Evolutionary conservation across 2,888 invertebrate species (phyloP).

Genomic region (Ectemnius lituratus): DNA sequence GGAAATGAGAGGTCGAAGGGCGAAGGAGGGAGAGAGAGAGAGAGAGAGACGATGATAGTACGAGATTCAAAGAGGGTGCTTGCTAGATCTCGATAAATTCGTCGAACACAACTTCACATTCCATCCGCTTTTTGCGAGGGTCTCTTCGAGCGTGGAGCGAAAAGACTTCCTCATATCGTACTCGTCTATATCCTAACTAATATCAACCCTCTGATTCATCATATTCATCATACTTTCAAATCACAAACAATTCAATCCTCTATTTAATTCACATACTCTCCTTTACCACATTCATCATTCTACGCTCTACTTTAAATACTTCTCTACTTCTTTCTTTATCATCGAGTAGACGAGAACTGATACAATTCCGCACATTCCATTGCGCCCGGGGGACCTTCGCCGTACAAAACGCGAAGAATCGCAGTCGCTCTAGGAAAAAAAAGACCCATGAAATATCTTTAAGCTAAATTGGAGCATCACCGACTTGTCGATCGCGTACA

Average conservation of each 20-base stretch:
- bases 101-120: slow-evolving; percentile 48
- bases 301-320: too few species aligned
- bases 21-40: not conserved
- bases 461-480: too few species aligned
- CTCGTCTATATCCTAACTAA: slow-evolving; percentile 36
- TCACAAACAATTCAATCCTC: not conserved
- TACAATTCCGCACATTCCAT: slow-evolving; percentile 51
- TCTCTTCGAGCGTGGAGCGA: not conserved
- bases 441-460: too few species aligned
- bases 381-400: slow-evolving; percentile 36
- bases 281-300: too few species aligned
- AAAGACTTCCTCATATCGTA: slow-evolving; percentile 43
- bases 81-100: slow-evolving; percentile 47
- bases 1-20: not conserved
- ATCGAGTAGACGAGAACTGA: slow-evolving; percentile 37
- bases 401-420: slow-evolving; percentile 42
- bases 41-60: not conserved
- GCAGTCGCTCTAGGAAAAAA: slow-evolving; percentile 11
- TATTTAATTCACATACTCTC: too few species aligned
- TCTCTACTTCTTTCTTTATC: not conserved
- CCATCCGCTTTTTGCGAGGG: slow-evolving; percentile 54
- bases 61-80: slow-evolving; percentile 27
- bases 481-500: too few species aligned
- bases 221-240: not conserved
- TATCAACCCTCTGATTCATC: not conserved